Evolutionary conservation across 2,113 vertebrate species (phyloP).

Genomic region (Osmerus mordax): DNA sequence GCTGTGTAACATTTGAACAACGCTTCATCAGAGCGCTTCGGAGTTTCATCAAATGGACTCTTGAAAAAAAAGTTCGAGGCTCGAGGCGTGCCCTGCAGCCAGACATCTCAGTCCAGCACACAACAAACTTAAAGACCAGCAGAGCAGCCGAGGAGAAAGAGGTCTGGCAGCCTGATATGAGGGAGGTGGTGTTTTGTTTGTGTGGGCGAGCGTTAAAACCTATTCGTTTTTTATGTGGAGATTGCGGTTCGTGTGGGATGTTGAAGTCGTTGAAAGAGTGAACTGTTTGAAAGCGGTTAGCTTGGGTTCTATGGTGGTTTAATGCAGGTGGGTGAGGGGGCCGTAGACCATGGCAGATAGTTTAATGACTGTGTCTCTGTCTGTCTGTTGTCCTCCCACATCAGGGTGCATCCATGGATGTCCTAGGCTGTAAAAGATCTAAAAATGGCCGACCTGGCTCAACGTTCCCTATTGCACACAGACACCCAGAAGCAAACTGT

Average conservation of each 20-base stretch:
- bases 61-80: constrained; percentile 1
- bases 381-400: background rate
- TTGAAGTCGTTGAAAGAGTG: constrained; percentile 14
- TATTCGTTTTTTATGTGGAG: background rate
- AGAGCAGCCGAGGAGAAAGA: constrained; percentile 30
- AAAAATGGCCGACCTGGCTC: too few relatives aligned
- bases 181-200: constrained; percentile 30
- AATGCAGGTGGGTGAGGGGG: background rate
- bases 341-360: background rate
- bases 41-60: constrained; percentile 26
- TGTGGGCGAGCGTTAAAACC: constrained; percentile 51
- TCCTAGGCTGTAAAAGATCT: background rate
- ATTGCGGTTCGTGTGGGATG: constrained; percentile 16
- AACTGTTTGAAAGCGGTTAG: constrained; percentile 21
- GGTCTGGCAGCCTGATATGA: constrained; percentile 41
- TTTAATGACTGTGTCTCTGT: background rate
- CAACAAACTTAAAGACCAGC: constrained; percentile 2
- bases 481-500: background rate
- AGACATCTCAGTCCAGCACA: constrained; percentile 36
- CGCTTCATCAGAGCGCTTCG: background rate
- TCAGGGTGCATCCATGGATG: background rate
- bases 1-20: background rate
- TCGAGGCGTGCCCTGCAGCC: constrained; percentile 22
- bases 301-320: background rate
- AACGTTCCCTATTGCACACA: background rate